phyloP scores from a whole-genome alignment of 2,888 invertebrate genomes.

The Mesorhabditis belari region DNA sequence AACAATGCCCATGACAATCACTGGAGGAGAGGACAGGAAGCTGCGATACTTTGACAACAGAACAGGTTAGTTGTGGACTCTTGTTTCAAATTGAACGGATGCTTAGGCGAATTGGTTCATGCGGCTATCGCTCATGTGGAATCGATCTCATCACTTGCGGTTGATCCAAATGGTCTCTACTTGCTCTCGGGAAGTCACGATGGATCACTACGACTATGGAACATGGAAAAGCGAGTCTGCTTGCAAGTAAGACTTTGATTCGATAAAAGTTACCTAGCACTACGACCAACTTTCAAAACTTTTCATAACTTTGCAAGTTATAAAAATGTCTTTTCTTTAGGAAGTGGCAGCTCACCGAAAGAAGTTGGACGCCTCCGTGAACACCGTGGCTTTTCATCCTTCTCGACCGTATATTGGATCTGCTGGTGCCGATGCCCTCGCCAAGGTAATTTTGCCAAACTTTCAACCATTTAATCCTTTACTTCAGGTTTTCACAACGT shows the following conservation, averaged over 20 bases:
- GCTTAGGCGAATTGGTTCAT: slow-evolving; percentile 77
- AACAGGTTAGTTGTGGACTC: slow-evolving; percentile 57
- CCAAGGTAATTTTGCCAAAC: slow-evolving; percentile 72
- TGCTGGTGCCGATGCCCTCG: slow-evolving; percentile 95
- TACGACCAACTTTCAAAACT: not conserved
- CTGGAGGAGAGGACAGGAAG: slow-evolving; percentile 94
- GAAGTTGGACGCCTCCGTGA: slow-evolving; percentile 97
- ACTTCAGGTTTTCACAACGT: too few species aligned
- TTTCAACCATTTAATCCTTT: too few species aligned
- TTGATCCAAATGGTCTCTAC: slow-evolving; percentile 96
- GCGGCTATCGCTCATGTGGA: slow-evolving; percentile 98
- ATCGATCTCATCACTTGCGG: slow-evolving; percentile 92
- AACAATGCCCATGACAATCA: slow-evolving; percentile 85
- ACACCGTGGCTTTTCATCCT: slow-evolving; percentile 98
- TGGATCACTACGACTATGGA: slow-evolving; percentile 62
- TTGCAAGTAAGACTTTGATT: slow-evolving; percentile 64
- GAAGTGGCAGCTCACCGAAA: slow-evolving; percentile 99
- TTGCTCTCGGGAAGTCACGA: slow-evolving; percentile 80
- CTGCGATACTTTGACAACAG: slow-evolving; percentile 97
- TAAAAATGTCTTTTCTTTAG: slow-evolving; percentile 22
- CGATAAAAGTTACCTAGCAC: not conserved
- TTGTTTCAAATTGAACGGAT: too few species aligned
- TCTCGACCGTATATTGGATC: slow-evolving; percentile 95
- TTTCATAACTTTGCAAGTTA: not conserved
- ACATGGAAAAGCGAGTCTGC: slow-evolving; percentile 84